These are phyloP conservation scores for Stomatorhinus walkeri DNA, from an alignment of 2,797 vertebrate genomes.

Conservation along the genomic window DNA sequence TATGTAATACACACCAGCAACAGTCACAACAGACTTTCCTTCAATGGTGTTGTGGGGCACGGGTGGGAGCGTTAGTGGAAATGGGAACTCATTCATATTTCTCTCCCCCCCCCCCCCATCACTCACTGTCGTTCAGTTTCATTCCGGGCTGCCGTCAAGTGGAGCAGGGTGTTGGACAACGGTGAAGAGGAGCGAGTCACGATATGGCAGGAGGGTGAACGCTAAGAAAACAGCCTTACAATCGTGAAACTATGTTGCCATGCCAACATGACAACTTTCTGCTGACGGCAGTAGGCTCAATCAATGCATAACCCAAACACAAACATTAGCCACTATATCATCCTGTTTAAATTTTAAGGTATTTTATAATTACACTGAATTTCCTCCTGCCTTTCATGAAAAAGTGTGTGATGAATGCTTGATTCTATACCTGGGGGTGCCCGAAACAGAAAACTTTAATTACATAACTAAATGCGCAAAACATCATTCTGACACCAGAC, in stretches of 20 bases:
- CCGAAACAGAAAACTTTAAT: constrained; percentile 33
- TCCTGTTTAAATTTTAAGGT: constrained; percentile 1
- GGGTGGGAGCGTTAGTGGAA: not conserved
- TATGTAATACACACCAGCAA: constrained; percentile 65
- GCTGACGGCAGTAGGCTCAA: not conserved
- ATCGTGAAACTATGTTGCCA: constrained; percentile 23
- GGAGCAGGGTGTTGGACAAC: not conserved
- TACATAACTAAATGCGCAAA: constrained; percentile 37
- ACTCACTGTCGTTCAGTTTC: constrained; percentile 48
- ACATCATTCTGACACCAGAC: constrained; percentile 31
- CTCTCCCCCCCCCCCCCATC: constrained; percentile 51
- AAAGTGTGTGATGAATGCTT: constrained; percentile 24
- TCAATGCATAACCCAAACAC: not conserved
- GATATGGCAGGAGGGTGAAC: not conserved
- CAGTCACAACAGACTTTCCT: constrained; percentile 63
- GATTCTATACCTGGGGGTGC: constrained; percentile 32
- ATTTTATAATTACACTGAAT: constrained; percentile 17
- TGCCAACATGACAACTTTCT: constrained; percentile 32
- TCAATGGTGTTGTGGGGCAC: constrained; percentile 33
- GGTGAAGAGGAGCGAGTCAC: constrained; percentile 1
- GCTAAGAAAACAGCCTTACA: not conserved
- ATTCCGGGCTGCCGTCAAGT: constrained; percentile 23
- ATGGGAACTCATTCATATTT: constrained; percentile 58
- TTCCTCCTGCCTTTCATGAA: not conserved
- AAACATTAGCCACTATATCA: not conserved